These are phyloP conservation scores for Conger conger DNA, from an alignment of 2,113 vertebrate genomes.

Conservation along the genomic window DNA sequence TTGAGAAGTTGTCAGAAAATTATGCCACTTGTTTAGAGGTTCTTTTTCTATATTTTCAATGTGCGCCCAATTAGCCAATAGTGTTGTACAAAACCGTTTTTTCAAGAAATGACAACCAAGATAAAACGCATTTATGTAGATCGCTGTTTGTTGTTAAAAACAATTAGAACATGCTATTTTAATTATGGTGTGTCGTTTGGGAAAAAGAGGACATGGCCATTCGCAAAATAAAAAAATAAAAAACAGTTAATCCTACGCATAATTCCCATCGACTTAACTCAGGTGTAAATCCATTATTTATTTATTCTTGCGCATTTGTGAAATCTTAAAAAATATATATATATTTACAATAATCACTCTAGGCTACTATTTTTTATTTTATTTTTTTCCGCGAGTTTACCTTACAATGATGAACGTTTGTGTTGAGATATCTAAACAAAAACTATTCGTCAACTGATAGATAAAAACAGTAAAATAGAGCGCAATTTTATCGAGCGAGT, in stretches of 20 bases:
- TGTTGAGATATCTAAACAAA: not conserved
- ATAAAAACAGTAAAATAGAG: slow-evolving; percentile 45
- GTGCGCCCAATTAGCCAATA: not conserved
- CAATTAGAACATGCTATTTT: not conserved
- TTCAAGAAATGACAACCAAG: not conserved
- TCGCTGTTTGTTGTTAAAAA: not conserved
- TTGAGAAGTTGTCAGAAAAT: not conserved
- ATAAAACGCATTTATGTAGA: not conserved
- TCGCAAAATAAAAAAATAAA: not conserved
- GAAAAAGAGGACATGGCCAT: not conserved
- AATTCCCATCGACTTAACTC: not conserved
- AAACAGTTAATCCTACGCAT: not conserved
- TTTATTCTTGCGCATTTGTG: not conserved
- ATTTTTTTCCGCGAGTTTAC: not conserved
- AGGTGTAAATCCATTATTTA: not conserved
- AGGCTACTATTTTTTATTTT: not conserved
- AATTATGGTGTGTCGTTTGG: not conserved
- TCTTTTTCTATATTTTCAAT: not conserved
- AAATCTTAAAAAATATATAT: not conserved
- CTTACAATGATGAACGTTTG: not conserved
- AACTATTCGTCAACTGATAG: slow-evolving; percentile 19
- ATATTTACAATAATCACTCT: not conserved
- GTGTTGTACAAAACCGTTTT: not conserved
- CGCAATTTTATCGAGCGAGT: slow-evolving; percentile 67
- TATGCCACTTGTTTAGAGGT: not conserved